A percentile compares a stretch with the other conserved stretches of the same genome.
These are phyloP conservation scores for Oncopodura yosiiana DNA, from an alignment of 1,140 invertebrate species.

Conservation along the genomic window DNA sequence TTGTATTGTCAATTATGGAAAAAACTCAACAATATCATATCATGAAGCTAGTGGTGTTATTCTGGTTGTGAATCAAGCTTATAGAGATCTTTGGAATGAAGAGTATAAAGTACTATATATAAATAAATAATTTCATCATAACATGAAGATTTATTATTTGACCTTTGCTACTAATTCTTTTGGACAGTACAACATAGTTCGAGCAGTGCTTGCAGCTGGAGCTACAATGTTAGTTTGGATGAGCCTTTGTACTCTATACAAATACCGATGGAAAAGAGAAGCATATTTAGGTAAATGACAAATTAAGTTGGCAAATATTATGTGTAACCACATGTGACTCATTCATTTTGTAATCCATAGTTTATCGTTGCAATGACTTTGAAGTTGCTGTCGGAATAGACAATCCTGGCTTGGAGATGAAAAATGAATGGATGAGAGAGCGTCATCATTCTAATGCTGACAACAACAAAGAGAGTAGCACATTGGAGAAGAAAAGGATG, in stretches of 20 bases:
- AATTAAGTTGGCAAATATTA: neutral
- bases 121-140: neutral
- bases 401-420: neutral
- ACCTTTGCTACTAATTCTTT: neutral
- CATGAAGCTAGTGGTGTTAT: neutral
- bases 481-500: too few species aligned
- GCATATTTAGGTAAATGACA: constrained; percentile 3
- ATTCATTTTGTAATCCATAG: neutral
- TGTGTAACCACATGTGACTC: neutral
- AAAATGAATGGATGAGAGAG: neutral
- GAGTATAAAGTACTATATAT: constrained; percentile 12
- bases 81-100: constrained; percentile 13
- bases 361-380: neutral
- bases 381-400: neutral
- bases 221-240: neutral
- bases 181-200: constrained; percentile 8
- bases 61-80: constrained; percentile 17
- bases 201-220: neutral
- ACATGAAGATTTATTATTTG: neutral
- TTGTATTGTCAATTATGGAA: constrained; percentile 16
- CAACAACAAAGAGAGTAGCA: too few species aligned
- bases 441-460: too few species aligned
- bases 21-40: neutral
- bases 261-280: constrained; percentile 13
- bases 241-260: constrained; percentile 4